These are phyloP conservation scores for Centropus bengalensis DNA, from an alignment of 2,113 vertebrate species.

Conservation along the genomic window DNA sequence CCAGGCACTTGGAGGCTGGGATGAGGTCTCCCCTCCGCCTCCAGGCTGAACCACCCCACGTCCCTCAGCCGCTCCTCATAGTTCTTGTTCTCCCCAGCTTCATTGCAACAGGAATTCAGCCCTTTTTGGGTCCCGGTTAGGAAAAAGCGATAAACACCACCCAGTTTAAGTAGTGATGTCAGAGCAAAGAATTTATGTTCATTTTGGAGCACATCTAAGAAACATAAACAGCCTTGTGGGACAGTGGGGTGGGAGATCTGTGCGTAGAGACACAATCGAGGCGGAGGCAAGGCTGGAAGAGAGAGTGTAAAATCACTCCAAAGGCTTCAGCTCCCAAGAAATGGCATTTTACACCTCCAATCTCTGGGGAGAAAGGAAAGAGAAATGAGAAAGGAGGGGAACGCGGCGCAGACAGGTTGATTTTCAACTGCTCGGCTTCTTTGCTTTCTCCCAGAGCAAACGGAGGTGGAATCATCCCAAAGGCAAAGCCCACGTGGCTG, in stretches of 20 bases:
- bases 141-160: neutral
- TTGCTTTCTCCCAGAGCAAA: neutral
- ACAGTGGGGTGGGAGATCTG: neutral
- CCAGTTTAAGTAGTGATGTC: neutral
- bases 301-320: neutral
- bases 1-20: no score
- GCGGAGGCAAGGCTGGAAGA: neutral
- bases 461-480: neutral
- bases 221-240: neutral
- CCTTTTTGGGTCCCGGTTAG: neutral
- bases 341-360: neutral
- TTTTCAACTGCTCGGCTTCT: neutral
- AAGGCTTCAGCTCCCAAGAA: neutral
- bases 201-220: neutral
- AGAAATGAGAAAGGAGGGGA: neutral
- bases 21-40: no score
- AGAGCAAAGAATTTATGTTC: neutral
- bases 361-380: neutral
- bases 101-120: neutral
- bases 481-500: neutral
- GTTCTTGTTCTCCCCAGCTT: no score
- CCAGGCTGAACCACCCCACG: no score
- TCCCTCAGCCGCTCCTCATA: no score
- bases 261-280: accelerated
- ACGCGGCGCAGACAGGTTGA: neutral